Evolutionary conservation across 2,888 invertebrate genomes (phyloP).

Genomic region (Ectemnius continuus): DNA sequence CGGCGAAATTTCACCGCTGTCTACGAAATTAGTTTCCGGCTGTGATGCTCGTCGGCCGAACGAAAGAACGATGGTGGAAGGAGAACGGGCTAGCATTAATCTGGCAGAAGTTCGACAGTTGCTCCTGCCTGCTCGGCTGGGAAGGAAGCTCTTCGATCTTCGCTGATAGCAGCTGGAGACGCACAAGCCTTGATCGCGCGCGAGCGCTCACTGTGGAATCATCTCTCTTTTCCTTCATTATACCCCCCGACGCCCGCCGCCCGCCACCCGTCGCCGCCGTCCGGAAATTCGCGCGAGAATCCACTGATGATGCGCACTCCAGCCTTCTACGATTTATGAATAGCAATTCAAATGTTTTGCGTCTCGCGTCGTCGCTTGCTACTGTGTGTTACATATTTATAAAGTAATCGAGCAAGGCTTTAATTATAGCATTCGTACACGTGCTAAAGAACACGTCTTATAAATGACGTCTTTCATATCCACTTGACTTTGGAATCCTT

Average conservation of each 20-base stretch:
- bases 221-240: conserved; percentile 53
- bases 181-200: conserved; percentile 44
- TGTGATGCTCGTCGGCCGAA: conserved; percentile 13
- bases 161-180: conserved; percentile 39
- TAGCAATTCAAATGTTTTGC: too few species aligned
- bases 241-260: neutral
- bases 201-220: conserved; percentile 25
- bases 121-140: conserved; percentile 31
- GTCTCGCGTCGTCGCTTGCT: too few species aligned
- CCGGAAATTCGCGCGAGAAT: neutral
- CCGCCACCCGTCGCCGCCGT: too few species aligned
- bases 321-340: too few species aligned
- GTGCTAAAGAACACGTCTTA: too few species aligned
- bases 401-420: too few species aligned
- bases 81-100: conserved; percentile 47
- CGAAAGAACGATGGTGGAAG: conserved; percentile 22
- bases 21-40: conserved; percentile 58
- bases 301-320: too few species aligned
- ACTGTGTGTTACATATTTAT: too few species aligned
- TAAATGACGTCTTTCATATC: too few species aligned
- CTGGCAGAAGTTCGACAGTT: conserved; percentile 60
- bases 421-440: too few species aligned
- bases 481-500: too few species aligned
- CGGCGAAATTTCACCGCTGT: conserved; percentile 40
- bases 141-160: conserved; percentile 57